phyloP scores from a whole-genome alignment of 2,113 vertebrate species.

The Athene noctua region DNA sequence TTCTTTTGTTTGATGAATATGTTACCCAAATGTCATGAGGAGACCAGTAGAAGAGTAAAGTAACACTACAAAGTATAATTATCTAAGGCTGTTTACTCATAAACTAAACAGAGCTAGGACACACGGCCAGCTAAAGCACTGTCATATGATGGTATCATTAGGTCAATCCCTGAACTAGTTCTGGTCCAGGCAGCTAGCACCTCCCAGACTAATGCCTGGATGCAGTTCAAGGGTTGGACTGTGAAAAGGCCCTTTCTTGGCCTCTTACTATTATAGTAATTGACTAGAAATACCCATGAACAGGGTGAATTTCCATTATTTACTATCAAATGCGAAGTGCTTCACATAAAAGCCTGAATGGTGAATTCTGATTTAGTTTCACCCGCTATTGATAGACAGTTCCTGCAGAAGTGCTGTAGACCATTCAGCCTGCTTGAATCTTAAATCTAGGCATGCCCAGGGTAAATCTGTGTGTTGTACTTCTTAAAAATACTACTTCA shows the following conservation, averaged over 20 bases:
- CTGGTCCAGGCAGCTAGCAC: background rate
- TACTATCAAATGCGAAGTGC: background rate
- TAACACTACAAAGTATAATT: background rate
- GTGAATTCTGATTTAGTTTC: background rate
- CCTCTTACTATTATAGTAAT: background rate
- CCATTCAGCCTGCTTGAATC: background rate
- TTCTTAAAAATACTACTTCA: background rate
- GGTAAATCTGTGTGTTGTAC: background rate
- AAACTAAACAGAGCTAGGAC: background rate
- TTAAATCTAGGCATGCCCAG: background rate
- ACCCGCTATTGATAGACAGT: background rate
- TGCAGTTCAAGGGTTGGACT: background rate
- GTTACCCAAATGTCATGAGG: background rate
- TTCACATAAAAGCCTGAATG: background rate
- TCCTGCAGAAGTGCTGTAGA: background rate
- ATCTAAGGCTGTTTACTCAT: background rate
- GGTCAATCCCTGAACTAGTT: background rate
- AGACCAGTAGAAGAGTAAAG: background rate
- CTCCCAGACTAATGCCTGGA: background rate
- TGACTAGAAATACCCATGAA: background rate
- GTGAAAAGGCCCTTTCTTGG: background rate
- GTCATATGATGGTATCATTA: fast-evolving
- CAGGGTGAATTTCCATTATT: background rate
- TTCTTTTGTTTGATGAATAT: background rate
- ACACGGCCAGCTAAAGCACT: background rate